Evolutionary conservation across 2,888 invertebrate genomes (phyloP).

Genomic region (Aplocera efformata): DNA sequence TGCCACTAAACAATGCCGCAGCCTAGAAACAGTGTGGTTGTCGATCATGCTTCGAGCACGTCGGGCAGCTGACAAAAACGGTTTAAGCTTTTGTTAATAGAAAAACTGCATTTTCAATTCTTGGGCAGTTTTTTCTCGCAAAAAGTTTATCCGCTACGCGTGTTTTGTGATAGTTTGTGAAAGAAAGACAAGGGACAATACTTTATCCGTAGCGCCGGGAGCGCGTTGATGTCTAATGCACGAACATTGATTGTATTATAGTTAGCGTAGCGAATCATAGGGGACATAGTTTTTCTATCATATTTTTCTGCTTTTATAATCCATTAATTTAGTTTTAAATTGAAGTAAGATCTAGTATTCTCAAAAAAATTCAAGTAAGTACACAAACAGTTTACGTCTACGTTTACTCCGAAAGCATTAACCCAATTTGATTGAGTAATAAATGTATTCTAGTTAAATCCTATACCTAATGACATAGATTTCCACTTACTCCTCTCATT

Average conservation of each 20-base stretch:
- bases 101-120: conserved; percentile 15
- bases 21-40: conserved; percentile 1
- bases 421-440: too few relatives aligned
- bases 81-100: conserved; percentile 10
- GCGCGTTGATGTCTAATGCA: conserved; percentile 66
- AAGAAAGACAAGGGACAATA: conserved; percentile 1
- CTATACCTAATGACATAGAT: background rate
- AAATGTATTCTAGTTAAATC: too few relatives aligned
- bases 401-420: too few relatives aligned
- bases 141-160: conserved; percentile 19
- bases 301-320: background rate
- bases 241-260: conserved; percentile 15
- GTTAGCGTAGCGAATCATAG: conserved; percentile 27
- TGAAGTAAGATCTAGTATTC: too few relatives aligned
- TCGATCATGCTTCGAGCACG: conserved; percentile 2
- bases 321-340: too few relatives aligned
- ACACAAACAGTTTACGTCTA: too few relatives aligned
- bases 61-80: conserved; percentile 9
- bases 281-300: conserved; percentile 10
- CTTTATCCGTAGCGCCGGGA: conserved; percentile 6
- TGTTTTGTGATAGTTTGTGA: conserved; percentile 10
- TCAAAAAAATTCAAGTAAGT: too few relatives aligned
- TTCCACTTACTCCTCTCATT: conserved; percentile 6
- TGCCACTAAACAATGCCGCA: background rate
- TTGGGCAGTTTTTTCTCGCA: conserved; percentile 5